phyloP scores from a whole-genome alignment of 2,797 vertebrate species.

The Lindbergichthys nudifrons region DNA sequence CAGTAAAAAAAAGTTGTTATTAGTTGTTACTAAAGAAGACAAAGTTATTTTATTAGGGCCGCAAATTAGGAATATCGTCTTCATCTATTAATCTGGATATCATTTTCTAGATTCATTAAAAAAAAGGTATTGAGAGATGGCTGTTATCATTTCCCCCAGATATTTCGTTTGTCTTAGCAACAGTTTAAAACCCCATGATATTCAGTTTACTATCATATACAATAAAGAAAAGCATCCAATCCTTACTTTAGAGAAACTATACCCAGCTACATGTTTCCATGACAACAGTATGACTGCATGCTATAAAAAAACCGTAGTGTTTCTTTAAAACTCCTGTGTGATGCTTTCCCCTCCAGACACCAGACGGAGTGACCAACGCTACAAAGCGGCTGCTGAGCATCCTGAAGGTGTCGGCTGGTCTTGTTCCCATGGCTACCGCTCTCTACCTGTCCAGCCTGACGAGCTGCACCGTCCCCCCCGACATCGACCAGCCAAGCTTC shows the following conservation, averaged over 20 bases:
- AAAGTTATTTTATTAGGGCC: neutral
- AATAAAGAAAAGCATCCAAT: neutral
- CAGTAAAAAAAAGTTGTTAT: too few species aligned
- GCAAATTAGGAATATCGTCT: neutral
- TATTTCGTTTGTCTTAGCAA: neutral
- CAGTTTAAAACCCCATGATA: neutral
- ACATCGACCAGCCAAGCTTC: slow-evolving; percentile 78
- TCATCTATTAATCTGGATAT: neutral
- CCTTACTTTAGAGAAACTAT: neutral
- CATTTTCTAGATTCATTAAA: neutral
- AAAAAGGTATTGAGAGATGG: neutral
- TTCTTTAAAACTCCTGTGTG: slow-evolving; percentile 12
- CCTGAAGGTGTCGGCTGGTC: slow-evolving; percentile 88
- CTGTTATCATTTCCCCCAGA: neutral
- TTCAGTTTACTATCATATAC: neutral
- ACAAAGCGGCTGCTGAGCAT: slow-evolving; percentile 87
- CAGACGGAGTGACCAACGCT: slow-evolving; percentile 75
- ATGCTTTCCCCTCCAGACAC: slow-evolving; percentile 77
- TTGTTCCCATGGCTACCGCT: slow-evolving; percentile 85
- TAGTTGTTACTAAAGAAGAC: too few species aligned
- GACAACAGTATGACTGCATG: too few species aligned
- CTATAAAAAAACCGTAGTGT: neutral
- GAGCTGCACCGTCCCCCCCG: slow-evolving; percentile 74
- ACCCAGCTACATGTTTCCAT: neutral
- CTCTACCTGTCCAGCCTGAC: slow-evolving; percentile 87